Base-by-base conservation (phyloP, 2,888 invertebrate genomes). In the Tenthredo scrophulariae region DNA sequence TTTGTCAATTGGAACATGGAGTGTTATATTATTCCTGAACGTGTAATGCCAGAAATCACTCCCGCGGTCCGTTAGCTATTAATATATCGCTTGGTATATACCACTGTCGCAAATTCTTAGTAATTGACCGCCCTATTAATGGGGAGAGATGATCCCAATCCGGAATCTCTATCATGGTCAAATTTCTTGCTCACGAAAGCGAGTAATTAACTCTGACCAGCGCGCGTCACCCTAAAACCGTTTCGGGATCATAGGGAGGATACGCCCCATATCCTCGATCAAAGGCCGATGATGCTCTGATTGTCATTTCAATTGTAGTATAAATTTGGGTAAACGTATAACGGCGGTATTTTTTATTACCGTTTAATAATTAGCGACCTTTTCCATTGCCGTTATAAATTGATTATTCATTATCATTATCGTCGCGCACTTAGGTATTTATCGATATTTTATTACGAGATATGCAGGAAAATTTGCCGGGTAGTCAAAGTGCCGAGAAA, bases 211-310 rank as follows among this genome's bases (percentile, higher is more conserved):
- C 75, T 77, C 50, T 77, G 50, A 29, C 15, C 75, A 77, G 9
- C 10, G 50, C 13, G n/a, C 33, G 46, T 50, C 29, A 50, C 33
- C 50, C 26, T 77, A 46, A 77, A 77, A 77, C 50, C 50, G 75
- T 77, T 77, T 77, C 15, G 50, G 50, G 75, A 77, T 77, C 26
- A 77, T 29, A 46, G 75, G 75, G 54, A 77, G 75, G 75, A 77
- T 77, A 40, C 46, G 18, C 29, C 10, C 22, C 50, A 18, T 50
- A 29, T 50, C 15, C 50, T 26, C 75, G 46, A 46, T 37, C 75
- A 75, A 50, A 50, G 46, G 50, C 50, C 18, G 2, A 50, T 29
- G 2, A 50, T 29, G 75, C 26, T 37, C 26, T 75, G 29, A 75
- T 43, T 3, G 26, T 18, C 75, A 2, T 29, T 46, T 77, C 50